Evolutionary conservation across 2,113 vertebrate genomes (phyloP), one percentile per base, ranked within the genome.

Genomic region (Psophia crepitans): DNA sequence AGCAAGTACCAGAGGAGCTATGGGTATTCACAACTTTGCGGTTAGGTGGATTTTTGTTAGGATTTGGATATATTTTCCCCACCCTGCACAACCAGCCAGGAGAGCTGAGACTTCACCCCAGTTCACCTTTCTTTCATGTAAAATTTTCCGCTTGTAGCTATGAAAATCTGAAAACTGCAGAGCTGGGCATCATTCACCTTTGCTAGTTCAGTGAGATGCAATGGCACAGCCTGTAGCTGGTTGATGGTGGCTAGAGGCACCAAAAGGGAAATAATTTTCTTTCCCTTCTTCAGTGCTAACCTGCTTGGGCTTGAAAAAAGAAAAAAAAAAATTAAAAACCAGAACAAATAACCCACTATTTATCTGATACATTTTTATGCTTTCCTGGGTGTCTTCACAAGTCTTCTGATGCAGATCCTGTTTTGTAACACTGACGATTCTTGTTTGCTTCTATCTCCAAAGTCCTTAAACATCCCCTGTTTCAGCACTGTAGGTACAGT

Each of bases 11-110:
- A 86, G 49, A 49, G 80, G 44, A 66, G 6, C 13, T 46, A 28
- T 0, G 1, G 54, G 12, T 48, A 75, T n/a, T 86, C n/a, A 28
- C 14, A 51, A 17, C 32, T n/a, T 54, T 46, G 12, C 0, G 0
- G 6, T 44, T 56, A 64, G 37, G 12, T 5, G 15, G 14, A 57
- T 26, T 82, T 65, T 64, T 66, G 21, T 75, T 61, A 70, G 14
- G 24, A 66, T 66, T 66, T 68, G 39, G 30, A 56, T 82, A 8
- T 16, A 26, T 76, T 56, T 96, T 81, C 51, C 39, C 30, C 9
- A 68, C 19, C 11, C 57, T 58, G 39, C 53, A 78, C 9, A 61
- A 41, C 24, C 33, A 87, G 16, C 13, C 57, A 61, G 19, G 30
- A 12, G 4, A 76, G 33, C 11, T 56, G 35, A 89, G 51, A 57